Percentiles rank a stretch among this genome's conserved stretches.
These are phyloP conservation scores for Tringa solitaria DNA, from an alignment of 2,113 vertebrate species.

Conservation along the genomic window DNA sequence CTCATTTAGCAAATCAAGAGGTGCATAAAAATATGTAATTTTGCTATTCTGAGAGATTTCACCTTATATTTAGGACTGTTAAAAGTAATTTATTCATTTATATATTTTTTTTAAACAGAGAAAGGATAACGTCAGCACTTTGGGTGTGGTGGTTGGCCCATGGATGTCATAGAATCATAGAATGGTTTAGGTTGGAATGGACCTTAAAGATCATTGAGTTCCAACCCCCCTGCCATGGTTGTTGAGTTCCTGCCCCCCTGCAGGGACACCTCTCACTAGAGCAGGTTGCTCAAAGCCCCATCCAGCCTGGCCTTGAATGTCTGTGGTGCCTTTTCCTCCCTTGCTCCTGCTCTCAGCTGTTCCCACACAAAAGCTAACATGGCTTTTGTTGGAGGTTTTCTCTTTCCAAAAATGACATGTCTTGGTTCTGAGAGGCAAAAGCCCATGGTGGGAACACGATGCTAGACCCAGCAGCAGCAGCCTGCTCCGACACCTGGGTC, in stretches of 20 bases:
- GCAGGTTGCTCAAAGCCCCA: too few species aligned
- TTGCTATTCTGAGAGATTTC: not conserved
- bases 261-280: too few species aligned
- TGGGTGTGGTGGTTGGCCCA: not conserved
- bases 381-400: not conserved
- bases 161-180: too few species aligned
- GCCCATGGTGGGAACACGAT: rapidly evolving
- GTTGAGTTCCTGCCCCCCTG: too few species aligned
- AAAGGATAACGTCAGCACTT: not conserved
- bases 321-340: not conserved
- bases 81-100: not conserved
- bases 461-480: not conserved
- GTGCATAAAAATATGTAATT: not conserved
- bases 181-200: too few species aligned
- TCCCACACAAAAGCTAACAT: rapidly evolving
- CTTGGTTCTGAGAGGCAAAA: not conserved
- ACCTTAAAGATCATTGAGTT: too few species aligned
- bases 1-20: not conserved
- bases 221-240: too few species aligned
- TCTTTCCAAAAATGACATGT: not conserved
- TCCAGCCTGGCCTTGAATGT: too few species aligned
- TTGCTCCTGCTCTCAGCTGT: not conserved
- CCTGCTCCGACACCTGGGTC: not conserved
- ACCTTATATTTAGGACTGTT: not conserved
- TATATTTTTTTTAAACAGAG: not conserved